Percentiles rank a stretch among this genome's conserved stretches.
phyloP scores from a whole-genome alignment of 2,888 invertebrate genomes.

The Hyposoter didymator region DNA sequence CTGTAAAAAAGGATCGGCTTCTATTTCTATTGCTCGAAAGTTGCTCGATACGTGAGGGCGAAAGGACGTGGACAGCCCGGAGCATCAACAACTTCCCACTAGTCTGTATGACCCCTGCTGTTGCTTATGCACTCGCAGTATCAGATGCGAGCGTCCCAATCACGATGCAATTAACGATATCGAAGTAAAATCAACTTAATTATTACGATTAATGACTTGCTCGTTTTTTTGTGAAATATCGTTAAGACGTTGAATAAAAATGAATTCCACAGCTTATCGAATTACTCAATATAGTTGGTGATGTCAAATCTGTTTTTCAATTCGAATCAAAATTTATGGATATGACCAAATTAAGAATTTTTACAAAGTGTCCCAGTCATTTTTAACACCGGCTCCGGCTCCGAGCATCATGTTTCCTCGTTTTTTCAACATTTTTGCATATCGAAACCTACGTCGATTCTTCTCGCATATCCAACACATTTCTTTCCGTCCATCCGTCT shows the following conservation, averaged over 20 bases:
- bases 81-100: slow-evolving; percentile 22
- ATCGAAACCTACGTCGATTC: neutral
- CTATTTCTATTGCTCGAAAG: slow-evolving; percentile 27
- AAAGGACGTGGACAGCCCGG: slow-evolving; percentile 47
- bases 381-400: slow-evolving; percentile 15
- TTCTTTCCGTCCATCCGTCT: neutral
- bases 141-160: neutral
- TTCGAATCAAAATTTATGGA: neutral
- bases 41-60: slow-evolving; percentile 45
- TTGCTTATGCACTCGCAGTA: neutral
- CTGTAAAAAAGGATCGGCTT: slow-evolving; percentile 4
- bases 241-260: neutral
- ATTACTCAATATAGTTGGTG: slow-evolving; percentile 2
- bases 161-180: neutral
- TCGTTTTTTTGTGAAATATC: neutral
- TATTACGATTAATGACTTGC: too few species aligned
- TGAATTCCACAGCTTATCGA: neutral
- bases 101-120: neutral
- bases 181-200: neutral
- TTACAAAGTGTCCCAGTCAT: neutral
- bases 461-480: neutral
- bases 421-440: slow-evolving; percentile 3
- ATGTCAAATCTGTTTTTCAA: slow-evolving; percentile 11
- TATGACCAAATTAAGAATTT: slow-evolving; percentile 1
- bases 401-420: neutral